phyloP scores from a whole-genome alignment of 2,797 vertebrate species.

The Allobates femoralis region DNA sequence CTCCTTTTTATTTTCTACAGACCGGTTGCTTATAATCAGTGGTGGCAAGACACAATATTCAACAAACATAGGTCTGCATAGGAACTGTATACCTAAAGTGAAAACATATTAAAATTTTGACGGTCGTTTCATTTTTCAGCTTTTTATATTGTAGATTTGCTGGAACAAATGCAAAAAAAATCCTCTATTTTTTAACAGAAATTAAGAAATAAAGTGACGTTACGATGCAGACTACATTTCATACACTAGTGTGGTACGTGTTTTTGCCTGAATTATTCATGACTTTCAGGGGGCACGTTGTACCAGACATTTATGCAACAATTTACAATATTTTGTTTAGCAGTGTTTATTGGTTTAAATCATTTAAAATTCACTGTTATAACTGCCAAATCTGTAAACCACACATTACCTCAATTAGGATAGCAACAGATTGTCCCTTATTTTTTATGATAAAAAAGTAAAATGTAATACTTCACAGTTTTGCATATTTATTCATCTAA shows the following conservation, averaged over 20 bases:
- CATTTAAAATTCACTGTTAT: conserved; percentile 79
- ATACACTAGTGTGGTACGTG: neutral
- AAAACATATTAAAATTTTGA: too few relatives aligned
- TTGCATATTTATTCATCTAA: conserved; percentile 82
- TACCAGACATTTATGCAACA: conserved; percentile 46
- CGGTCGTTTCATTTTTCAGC: neutral
- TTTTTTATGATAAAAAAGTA: conserved; percentile 78
- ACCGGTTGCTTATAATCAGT: too few relatives aligned
- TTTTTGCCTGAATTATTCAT: conserved; percentile 31
- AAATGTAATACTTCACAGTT: conserved; percentile 84
- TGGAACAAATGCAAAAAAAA: neutral
- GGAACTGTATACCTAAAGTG: too few relatives aligned
- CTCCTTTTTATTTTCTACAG: too few relatives aligned
- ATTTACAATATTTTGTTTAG: conserved; percentile 58
- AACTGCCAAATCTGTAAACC: conserved; percentile 81
- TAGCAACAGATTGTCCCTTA: conserved; percentile 81
- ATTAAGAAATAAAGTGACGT: neutral
- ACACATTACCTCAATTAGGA: conserved; percentile 82
- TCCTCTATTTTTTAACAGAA: neutral
- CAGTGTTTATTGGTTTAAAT: conserved; percentile 75
- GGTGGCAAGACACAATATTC: too few relatives aligned
- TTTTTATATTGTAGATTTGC: too few relatives aligned
- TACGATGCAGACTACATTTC: neutral
- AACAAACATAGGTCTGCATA: too few relatives aligned
- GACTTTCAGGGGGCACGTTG: conserved; percentile 18